Conservation (phyloP, 2,888 invertebrate species). For the Drosophila dives region DNA sequence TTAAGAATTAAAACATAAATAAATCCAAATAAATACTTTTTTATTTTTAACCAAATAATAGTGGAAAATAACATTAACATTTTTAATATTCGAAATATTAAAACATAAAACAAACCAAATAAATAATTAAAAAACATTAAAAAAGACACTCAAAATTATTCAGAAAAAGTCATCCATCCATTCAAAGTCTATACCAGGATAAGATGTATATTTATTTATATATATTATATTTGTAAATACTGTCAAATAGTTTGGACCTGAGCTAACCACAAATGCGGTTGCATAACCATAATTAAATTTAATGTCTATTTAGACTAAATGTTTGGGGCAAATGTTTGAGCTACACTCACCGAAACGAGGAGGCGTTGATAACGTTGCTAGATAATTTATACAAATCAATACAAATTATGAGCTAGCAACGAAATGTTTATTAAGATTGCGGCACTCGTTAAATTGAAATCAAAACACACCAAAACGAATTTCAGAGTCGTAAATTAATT, state of each 20-base stretch:
- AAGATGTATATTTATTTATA: not conserved
- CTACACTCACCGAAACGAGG: conserved; percentile 56
- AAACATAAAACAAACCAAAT: not conserved
- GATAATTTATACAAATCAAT: conserved; percentile 55
- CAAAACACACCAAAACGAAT: conserved; percentile 33
- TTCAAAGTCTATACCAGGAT: not conserved
- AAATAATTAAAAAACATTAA: not conserved
- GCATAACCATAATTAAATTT: conserved; percentile 11
- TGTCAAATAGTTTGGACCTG: not conserved
- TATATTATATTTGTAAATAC: no score
- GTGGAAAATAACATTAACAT: not conserved
- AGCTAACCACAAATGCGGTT: conserved; percentile 12
- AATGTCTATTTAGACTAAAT: conserved; percentile 13
- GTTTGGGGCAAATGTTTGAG: conserved; percentile 1
- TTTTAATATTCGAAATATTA: not conserved
- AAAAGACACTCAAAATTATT: not conserved
- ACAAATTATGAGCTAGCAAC: conserved; percentile 49
- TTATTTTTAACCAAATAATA: not conserved
- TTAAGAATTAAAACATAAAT: not conserved
- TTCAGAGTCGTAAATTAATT: conserved; percentile 44
- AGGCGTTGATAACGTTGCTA: conserved; percentile 24
- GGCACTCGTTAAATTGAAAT: conserved; percentile 56
- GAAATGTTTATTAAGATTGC: conserved; percentile 66
- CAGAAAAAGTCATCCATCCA: not conserved
- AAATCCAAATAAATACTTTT: accelerated